Evolutionary conservation across 2,888 invertebrate genomes (phyloP).

Genomic region (Caenorhabditis doughertyi): DNA sequence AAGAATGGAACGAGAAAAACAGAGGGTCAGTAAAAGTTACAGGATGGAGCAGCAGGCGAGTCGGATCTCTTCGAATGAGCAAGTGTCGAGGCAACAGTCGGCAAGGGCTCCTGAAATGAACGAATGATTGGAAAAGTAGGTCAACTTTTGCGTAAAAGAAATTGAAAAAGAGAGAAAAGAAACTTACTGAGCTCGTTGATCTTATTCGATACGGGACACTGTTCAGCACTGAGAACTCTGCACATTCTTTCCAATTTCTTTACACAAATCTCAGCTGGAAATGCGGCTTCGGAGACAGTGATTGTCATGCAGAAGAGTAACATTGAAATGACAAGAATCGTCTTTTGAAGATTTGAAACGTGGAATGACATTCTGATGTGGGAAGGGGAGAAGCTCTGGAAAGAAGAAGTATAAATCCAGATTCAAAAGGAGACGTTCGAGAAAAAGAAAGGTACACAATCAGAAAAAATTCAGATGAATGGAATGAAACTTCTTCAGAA

Average conservation of each 20-base stretch:
- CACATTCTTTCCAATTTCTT: slow-evolving; percentile 33
- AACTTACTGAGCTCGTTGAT: slow-evolving; percentile 20
- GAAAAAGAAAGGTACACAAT: not conserved
- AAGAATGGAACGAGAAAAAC: not conserved
- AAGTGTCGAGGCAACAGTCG: slow-evolving; percentile 36
- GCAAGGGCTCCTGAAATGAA: slow-evolving; percentile 27
- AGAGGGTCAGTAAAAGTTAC: not conserved
- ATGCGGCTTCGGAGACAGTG: not conserved
- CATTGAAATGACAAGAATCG: not conserved
- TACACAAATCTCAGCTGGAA: slow-evolving; percentile 17
- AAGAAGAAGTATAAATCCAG: no score
- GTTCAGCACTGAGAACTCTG: slow-evolving; percentile 5
- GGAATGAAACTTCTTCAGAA: not conserved
- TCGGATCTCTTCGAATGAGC: slow-evolving; percentile 35
- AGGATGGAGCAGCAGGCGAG: slow-evolving; percentile 36
- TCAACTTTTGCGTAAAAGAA: not conserved
- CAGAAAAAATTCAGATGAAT: not conserved
- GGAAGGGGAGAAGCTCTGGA: not conserved
- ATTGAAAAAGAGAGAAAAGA: not conserved
- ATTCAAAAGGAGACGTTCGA: not conserved
- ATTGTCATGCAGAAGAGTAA: not conserved
- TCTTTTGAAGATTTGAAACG: slow-evolving; percentile 9
- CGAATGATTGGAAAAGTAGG: not conserved
- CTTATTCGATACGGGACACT: not conserved
- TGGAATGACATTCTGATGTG: slow-evolving; percentile 9